Evolutionary conservation across 2,113 vertebrate species (phyloP), one percentile per base, ranked within the genome.

Genomic region (Notothenia rossii): DNA sequence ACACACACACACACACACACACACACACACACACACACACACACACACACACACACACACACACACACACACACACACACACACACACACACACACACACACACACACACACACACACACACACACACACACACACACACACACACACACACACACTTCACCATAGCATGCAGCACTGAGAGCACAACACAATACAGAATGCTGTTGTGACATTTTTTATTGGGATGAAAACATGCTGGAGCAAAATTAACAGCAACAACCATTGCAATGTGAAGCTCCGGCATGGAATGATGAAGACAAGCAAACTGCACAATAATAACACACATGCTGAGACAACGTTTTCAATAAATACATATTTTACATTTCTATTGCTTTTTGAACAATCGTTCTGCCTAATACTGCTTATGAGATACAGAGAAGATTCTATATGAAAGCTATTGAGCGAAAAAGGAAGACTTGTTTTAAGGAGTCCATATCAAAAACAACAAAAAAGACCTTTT

Each of bases 131-230:
- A 7, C 43, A 25, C 25, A 36, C 43, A 48, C 3, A 29, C 40
- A 14, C 59, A 50, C 48, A 7, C 22, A 51, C 22, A 50, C 36
- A 17, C 59, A 33, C 48, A 46, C 63, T 66, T 64, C 2, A 73
- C 51, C n/a, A 36, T 51, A 65, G 70, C 75, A 77, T 71, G 85
- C 81, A 62, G 51, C 64, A 22, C 67, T 64, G 46, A 79, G 20
- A 70, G 33, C 60, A 68, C 15, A 75, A 80, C 70, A 64, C 43
- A 74, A 84, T 54, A 25, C 54, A 11, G 29, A 69, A 61, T 58
- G 50, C 43, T 43, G 48, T 61, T 15, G 40, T 66, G 82, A 79
- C 33, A 46, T 68, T 93, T 91, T 89, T 92, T 89, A 91, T 91
- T 91, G 59, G 46, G 33, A 75, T 87, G 53, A 62, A 51, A 83